phyloP scores from a whole-genome alignment of 2,113 vertebrate species.

The Monopterus albus region DNA sequence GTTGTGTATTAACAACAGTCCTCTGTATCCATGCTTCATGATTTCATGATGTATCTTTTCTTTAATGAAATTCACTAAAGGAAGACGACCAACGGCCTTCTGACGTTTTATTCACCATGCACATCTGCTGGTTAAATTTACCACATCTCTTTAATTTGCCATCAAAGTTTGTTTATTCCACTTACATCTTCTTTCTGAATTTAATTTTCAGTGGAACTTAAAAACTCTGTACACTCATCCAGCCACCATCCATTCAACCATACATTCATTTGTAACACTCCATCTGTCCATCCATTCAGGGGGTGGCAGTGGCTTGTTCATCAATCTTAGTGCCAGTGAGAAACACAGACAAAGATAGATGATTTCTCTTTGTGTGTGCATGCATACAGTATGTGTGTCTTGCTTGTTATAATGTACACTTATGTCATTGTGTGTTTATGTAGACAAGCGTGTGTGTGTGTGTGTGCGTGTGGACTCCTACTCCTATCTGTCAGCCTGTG shows the following conservation, averaged over 20 bases:
- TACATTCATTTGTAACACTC: conserved; percentile 13
- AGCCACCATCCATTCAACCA: conserved; percentile 1
- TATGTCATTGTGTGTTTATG: neutral
- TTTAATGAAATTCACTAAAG: neutral
- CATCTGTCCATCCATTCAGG: conserved; percentile 30
- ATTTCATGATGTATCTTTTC: neutral
- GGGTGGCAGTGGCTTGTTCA: neutral
- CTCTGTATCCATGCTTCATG: neutral
- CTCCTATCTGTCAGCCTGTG: conserved; percentile 25
- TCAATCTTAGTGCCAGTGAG: conserved; percentile 16
- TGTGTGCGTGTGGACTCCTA: too few species aligned
- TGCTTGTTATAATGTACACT: neutral
- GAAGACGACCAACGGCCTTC: neutral
- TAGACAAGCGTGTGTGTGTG: neutral
- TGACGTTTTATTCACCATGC: neutral
- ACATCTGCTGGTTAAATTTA: neutral
- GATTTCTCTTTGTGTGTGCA: neutral
- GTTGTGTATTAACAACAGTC: too few species aligned
- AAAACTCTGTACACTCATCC: conserved; percentile 1
- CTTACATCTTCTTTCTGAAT: neutral
- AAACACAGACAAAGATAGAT: conserved; percentile 1
- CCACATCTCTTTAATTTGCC: neutral
- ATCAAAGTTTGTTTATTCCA: neutral
- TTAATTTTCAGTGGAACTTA: conserved; percentile 8
- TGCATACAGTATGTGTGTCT: neutral